Evolutionary conservation across 2,888 invertebrate species (phyloP), one percentile per base, ranked within the genome.

Genomic region (Epistrophe eligans): DNA sequence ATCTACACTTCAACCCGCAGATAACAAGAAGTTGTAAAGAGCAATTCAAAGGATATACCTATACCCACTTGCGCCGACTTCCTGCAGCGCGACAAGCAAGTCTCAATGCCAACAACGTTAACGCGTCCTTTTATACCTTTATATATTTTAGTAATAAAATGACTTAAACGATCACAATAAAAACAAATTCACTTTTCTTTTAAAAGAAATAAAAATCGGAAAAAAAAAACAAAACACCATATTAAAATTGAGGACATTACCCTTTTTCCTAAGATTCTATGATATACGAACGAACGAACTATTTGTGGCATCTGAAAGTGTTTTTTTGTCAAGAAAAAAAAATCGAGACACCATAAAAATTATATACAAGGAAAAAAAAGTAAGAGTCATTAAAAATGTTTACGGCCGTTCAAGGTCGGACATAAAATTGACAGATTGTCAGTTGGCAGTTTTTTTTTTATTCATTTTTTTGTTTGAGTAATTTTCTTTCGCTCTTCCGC

Each of bases 381-480:
- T 91, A 90, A 92, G 90, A 92, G 91, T 91, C 91, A 91, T 92
- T 92, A 92, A 91, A 91, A 91, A 90, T 90, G 90, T 91, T 92
- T 92, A 92, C 91, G 89, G 90, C 91, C 90, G 88, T 89, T 91
- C 92, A 92, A 92, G 92, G 92, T 91, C 92, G 92, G 38, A 55
- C 79, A 66, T 87, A 83, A 79, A 83, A 87, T 66, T 87, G 87
- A 87, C 87, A 83, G 87, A 87, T 87, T 83, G 71, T n/a, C n/a
- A n/a, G n/a, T 71, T 64, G 70, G 80, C 66, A 24, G 58, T 66
- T 72, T 58, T 45, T 66, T 64, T 66, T 55, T 48, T 52, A 17
- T 40, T 72, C 32, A 15, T 17, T 76, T n/a, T 19, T 40, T 45
- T 28, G 74, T 28, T 62, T 19, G n/a, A 40, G 48, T 38, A 50